phyloP scores from a whole-genome alignment of 2,113 vertebrate species.

The Heloderma charlesbogerti region DNA sequence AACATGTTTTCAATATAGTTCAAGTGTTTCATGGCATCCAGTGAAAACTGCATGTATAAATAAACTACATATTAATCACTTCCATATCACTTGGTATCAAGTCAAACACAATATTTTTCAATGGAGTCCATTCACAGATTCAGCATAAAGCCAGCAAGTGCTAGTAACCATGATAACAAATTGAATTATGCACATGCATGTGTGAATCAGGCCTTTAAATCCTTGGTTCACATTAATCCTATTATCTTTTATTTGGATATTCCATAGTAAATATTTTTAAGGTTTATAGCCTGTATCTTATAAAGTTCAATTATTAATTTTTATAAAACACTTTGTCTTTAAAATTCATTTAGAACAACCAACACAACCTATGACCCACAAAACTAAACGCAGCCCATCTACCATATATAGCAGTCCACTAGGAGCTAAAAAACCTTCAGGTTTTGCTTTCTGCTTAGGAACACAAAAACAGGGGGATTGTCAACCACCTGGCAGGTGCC shows the following conservation, averaged over 20 bases:
- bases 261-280: no score
- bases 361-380: no score
- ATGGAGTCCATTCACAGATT: not conserved
- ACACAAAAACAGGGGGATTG: not conserved
- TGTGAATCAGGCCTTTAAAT: not conserved
- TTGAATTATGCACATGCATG: not conserved
- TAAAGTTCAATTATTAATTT: no score
- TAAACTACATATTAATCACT: not conserved
- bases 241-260: no score
- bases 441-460: not conserved
- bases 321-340: no score
- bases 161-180: not conserved
- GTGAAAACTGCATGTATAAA: not conserved
- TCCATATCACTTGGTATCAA: not conserved
- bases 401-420: no score
- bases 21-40: not conserved
- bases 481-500: not conserved
- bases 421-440: not conserved
- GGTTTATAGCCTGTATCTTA: no score
- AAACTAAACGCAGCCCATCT: no score
- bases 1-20: conserved; percentile 6
- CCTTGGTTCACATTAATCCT: not conserved
- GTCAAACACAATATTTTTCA: no score
- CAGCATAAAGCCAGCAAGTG: not conserved
- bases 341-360: no score